Conservation (phyloP, 2,888 invertebrate genomes). For the Cordilura impudica region DNA sequence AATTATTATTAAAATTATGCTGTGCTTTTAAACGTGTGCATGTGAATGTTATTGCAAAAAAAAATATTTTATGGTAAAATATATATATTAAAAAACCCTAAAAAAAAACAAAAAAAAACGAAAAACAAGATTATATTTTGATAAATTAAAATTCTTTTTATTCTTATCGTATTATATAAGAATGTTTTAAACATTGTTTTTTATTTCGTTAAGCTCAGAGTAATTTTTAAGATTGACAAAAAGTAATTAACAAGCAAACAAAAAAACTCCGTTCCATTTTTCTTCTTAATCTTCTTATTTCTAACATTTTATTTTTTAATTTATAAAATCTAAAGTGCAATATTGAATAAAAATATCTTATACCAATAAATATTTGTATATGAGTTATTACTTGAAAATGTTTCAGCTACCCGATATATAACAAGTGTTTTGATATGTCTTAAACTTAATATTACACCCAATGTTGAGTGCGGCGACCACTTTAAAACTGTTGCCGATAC, state of each 20-base stretch:
- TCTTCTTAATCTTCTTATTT: conserved; percentile 53
- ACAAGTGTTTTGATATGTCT: too few relatives aligned
- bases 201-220: conserved; percentile 46
- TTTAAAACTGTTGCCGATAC: too few relatives aligned
- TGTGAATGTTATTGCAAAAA: conserved; percentile 42
- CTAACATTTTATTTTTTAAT: conserved; percentile 41
- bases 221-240: conserved; percentile 52
- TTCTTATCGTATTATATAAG: conserved; percentile 44
- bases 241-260: conserved; percentile 45
- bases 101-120: background rate
- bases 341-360: conserved; percentile 57
- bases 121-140: conserved; percentile 49
- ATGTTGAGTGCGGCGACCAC: too few relatives aligned
- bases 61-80: conserved; percentile 8
- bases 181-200: conserved; percentile 54
- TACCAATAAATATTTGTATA: conserved; percentile 54
- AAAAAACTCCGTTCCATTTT: conserved; percentile 59
- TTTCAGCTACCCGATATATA: too few relatives aligned
- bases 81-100: background rate
- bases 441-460: too few relatives aligned
- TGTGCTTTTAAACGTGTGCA: conserved; percentile 52
- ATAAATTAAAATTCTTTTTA: conserved; percentile 51
- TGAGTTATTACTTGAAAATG: too few relatives aligned
- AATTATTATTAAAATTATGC: conserved; percentile 9
- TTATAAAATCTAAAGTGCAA: conserved; percentile 53